phyloP scores from a whole-genome alignment of 2,113 vertebrate species.

The Cebidichthys violaceus region DNA sequence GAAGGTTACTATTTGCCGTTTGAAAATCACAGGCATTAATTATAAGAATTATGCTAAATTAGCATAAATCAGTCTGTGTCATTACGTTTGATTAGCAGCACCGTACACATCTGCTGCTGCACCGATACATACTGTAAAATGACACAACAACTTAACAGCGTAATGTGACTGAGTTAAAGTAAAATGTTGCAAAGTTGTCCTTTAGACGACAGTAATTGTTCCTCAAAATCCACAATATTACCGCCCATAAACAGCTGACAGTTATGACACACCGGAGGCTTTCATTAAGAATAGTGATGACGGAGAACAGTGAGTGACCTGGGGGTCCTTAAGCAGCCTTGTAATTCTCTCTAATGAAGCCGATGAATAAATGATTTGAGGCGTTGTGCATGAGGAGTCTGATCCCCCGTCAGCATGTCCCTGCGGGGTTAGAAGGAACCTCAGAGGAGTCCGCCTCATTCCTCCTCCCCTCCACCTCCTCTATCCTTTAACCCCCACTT shows the following conservation, averaged over 20 bases:
- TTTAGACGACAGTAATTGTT: constrained; percentile 48
- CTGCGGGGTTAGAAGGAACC: constrained; percentile 44
- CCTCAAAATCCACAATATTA: constrained; percentile 52
- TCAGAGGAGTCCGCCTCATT: constrained; percentile 49
- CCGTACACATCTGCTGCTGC: constrained; percentile 8
- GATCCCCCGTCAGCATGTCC: constrained; percentile 65
- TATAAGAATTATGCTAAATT: constrained; percentile 41
- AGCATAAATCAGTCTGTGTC: constrained; percentile 29
- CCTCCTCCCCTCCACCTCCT: constrained; percentile 29
- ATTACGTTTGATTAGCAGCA: constrained; percentile 37
- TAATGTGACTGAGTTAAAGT: background rate
- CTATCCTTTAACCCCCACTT: constrained; percentile 54
- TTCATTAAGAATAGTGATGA: constrained; percentile 63
- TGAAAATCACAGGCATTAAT: constrained; percentile 44
- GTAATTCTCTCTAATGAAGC: constrained; percentile 79
- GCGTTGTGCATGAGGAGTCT: constrained; percentile 59
- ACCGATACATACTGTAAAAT: constrained; percentile 9
- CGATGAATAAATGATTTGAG: constrained; percentile 82
- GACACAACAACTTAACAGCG: background rate
- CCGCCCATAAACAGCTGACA: constrained; percentile 56
- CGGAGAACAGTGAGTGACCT: constrained; percentile 66
- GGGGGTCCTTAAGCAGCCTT: constrained; percentile 71
- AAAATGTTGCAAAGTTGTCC: constrained; percentile 15
- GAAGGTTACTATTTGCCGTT: constrained; percentile 53
- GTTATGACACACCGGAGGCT: constrained; percentile 51